Conservation (phyloP, 37 sponge, comb jelly and placozoan species). For the Bolinopsis microptera region DNA sequence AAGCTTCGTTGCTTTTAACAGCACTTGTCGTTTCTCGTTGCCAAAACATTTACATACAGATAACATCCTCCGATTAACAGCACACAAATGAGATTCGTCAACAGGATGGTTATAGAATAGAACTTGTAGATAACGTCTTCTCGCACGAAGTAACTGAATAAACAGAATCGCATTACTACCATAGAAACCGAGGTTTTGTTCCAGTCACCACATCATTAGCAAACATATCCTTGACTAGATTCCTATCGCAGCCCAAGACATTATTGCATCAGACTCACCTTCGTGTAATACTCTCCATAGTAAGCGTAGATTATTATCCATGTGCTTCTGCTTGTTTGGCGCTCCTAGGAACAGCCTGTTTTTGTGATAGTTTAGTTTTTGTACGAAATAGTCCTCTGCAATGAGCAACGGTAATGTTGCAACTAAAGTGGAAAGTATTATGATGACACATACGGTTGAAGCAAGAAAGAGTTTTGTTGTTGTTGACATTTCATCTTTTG, state of each 20-base stretch:
- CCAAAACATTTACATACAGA: not conserved
- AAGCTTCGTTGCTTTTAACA: not conserved
- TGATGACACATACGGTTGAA: not conserved
- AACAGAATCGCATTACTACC: slow-evolving; percentile 12
- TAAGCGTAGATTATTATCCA: too few species aligned
- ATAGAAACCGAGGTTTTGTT: not conserved
- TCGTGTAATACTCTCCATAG: too few species aligned
- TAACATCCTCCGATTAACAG: not conserved
- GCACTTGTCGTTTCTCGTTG: not conserved
- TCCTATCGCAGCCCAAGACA: not conserved
- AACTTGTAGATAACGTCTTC: not conserved
- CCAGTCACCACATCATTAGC: not conserved
- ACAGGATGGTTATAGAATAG: not conserved
- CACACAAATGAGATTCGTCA: not conserved
- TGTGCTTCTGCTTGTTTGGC: not conserved
- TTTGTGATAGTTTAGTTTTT: not conserved
- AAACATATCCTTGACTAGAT: slow-evolving; percentile 21
- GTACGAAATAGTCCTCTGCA: not conserved
- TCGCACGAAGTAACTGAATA: slow-evolving; percentile 14
- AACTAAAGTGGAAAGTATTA: not conserved
- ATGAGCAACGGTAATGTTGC: not conserved
- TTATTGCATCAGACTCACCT: not conserved
- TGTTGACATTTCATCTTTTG: not conserved
- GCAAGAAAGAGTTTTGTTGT: not conserved
- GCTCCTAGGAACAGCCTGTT: not conserved